Base-by-base conservation (phyloP, 2,113 vertebrate species). In the Phodopus roborovskii region DNA sequence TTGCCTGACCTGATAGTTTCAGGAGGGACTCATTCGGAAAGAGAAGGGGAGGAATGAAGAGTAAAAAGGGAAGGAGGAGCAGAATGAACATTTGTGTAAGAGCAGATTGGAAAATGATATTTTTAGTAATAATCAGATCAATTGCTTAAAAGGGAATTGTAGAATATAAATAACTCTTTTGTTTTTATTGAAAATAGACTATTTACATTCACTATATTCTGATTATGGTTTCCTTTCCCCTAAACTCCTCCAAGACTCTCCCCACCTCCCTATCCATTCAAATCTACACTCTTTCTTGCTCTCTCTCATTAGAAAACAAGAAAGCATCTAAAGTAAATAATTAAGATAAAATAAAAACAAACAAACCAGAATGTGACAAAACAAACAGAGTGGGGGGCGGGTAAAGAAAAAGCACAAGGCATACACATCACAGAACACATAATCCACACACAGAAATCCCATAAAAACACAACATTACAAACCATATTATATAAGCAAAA, bases 61-160 rank as follows among this genome's bases (percentile, higher is more conserved):
- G 50, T 1, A n/a, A 3, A 36, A 93, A 86, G 78, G 20, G 24
- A 68, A 53, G n/a, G 45, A 66, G 22, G 28, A 77, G 62, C 56
- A 56, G 33, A 30, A 56, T 62, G 12, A 64, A 79, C 62, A 90
- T 79, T 79, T 89, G 19, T 86, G 74, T 70, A 92, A 89, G 20
- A 81, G 33, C 22, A 66, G 13, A 84, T 78, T 82, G 20, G 75
- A 94, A 87, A 70, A 42, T 70, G 24, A 73, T 87, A 64, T 42
- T 68, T 68, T 94, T 87, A 87, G 92, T 53, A 95, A 48, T 48
- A 74, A 66, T 86, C 73, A 88, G 62, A 89, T 30, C 91, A 92
- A 28, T 9, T n/a, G 53, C 45, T 71, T 89, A 36, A 86, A 96
- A 92, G 64, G 33, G 73, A 93, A 19, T 64, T n/a, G 26, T 33